phyloP scores from a whole-genome alignment of 2,888 invertebrate genomes.

The Cantharis flavilabris region DNA sequence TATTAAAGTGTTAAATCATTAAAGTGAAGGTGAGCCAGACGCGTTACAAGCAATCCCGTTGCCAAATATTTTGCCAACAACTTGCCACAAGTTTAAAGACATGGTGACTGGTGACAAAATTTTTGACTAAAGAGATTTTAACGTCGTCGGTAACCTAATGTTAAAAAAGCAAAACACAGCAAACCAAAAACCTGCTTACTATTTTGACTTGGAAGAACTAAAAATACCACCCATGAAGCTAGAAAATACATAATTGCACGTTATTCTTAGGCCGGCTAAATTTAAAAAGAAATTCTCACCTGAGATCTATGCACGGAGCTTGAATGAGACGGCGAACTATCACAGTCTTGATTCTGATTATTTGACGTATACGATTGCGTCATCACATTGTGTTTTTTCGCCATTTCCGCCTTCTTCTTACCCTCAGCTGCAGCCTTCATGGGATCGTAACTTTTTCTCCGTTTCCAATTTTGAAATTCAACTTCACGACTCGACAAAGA shows the following conservation, averaged over 20 bases:
- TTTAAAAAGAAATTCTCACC: slow-evolving; percentile 37
- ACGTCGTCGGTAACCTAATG: neutral
- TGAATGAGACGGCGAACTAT: slow-evolving; percentile 56
- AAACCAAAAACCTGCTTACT: neutral
- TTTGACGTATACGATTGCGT: slow-evolving; percentile 51
- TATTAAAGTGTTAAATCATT: neutral
- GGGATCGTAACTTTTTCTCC: slow-evolving; percentile 94
- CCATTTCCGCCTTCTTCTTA: slow-evolving; percentile 65
- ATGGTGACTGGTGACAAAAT: neutral
- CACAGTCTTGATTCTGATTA: slow-evolving; percentile 48
- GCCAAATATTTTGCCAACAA: neutral
- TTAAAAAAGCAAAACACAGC: neutral
- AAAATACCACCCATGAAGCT: slow-evolving; percentile 17
- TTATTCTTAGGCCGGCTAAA: neutral
- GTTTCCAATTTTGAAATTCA: slow-evolving; percentile 93
- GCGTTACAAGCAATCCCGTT: neutral
- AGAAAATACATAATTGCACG: neutral
- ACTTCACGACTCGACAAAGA: slow-evolving; percentile 77
- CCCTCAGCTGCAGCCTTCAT: slow-evolving; percentile 92
- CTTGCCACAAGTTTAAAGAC: neutral
- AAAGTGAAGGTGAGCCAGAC: neutral
- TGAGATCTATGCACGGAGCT: slow-evolving; percentile 56
- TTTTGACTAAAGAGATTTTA: neutral
- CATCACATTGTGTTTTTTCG: slow-evolving; percentile 53
- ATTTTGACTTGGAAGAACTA: neutral